phyloP scores from a whole-genome alignment of 2,113 vertebrate species.

The Pitta sordida region DNA sequence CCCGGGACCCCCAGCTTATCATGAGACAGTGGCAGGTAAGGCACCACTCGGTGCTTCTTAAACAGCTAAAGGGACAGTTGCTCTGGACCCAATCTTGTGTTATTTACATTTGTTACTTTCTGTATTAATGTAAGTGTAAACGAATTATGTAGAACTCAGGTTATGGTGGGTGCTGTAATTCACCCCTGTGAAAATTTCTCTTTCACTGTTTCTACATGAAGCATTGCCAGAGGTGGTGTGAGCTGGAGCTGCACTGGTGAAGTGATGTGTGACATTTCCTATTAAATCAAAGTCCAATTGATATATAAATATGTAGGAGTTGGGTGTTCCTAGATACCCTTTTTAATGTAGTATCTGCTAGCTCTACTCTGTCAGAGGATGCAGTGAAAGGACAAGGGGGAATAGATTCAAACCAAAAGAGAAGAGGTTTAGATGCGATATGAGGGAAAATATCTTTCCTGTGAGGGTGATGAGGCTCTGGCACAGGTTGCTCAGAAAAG shows the following conservation, averaged over 20 bases:
- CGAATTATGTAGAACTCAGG: fast-evolving
- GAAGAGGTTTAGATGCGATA: neutral
- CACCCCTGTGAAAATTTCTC: neutral
- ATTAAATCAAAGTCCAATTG: neutral
- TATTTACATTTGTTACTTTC: neutral
- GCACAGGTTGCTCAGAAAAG: neutral
- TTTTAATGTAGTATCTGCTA: neutral
- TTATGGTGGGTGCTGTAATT: neutral
- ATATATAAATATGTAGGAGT: neutral
- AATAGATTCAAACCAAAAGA: neutral
- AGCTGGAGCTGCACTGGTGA: neutral
- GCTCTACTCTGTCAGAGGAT: neutral
- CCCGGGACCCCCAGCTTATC: constrained; percentile 82
- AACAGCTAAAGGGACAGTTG: neutral
- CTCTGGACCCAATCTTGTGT: neutral
- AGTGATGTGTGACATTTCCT: neutral
- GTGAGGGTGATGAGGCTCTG: neutral
- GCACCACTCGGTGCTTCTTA: neutral
- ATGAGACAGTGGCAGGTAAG: constrained; percentile 81
- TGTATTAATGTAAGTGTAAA: neutral
- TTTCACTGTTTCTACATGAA: neutral
- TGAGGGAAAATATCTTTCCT: neutral
- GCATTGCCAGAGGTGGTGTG: neutral
- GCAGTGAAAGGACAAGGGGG: neutral
- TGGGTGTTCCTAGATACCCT: neutral